A percentile compares a stretch with the other conserved stretches of the same genome.
Conservation (phyloP, 2,888 invertebrate genomes). For the Kuschelorhynchus macadamiae region DNA sequence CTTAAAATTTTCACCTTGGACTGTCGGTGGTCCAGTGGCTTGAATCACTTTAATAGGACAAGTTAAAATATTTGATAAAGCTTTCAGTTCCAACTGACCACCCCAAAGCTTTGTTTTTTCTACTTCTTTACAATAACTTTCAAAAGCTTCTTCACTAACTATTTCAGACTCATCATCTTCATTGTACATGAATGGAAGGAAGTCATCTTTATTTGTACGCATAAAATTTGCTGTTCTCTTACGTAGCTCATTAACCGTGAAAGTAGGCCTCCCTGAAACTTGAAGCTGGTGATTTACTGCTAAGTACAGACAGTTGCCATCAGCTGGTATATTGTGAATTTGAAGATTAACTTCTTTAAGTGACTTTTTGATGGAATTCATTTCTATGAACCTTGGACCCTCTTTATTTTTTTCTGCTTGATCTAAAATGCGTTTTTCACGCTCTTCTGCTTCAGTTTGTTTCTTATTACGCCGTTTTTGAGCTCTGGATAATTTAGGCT, state of each 20-base stretch:
- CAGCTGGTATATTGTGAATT: constrained; percentile 84
- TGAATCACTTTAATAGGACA: constrained; percentile 92
- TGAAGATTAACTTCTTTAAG: constrained; percentile 77
- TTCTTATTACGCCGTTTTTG: constrained; percentile 91
- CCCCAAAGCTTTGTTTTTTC: constrained; percentile 92
- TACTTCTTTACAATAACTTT: constrained; percentile 88
- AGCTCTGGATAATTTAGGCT: constrained; percentile 76
- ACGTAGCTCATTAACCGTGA: constrained; percentile 75
- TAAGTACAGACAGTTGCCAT: constrained; percentile 93
- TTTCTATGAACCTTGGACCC: constrained; percentile 84
- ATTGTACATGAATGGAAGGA: constrained; percentile 90
- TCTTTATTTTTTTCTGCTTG: constrained; percentile 82
- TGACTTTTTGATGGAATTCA: constrained; percentile 78
- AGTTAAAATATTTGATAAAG: constrained; percentile 81
- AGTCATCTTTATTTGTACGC: constrained; percentile 82
- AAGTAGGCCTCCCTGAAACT: constrained; percentile 69
- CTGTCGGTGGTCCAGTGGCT: constrained; percentile 82
- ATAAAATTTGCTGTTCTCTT: constrained; percentile 81
- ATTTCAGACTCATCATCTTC: constrained; percentile 81
- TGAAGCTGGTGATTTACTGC: constrained; percentile 88
- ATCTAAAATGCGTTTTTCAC: constrained; percentile 82
- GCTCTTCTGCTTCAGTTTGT: constrained; percentile 80
- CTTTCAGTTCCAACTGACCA: constrained; percentile 92
- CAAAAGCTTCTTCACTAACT: constrained; percentile 82
- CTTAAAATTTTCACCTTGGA: constrained; percentile 82